Conservation (phyloP, 1,140 invertebrate genomes). For the Lycorma delicatula region DNA sequence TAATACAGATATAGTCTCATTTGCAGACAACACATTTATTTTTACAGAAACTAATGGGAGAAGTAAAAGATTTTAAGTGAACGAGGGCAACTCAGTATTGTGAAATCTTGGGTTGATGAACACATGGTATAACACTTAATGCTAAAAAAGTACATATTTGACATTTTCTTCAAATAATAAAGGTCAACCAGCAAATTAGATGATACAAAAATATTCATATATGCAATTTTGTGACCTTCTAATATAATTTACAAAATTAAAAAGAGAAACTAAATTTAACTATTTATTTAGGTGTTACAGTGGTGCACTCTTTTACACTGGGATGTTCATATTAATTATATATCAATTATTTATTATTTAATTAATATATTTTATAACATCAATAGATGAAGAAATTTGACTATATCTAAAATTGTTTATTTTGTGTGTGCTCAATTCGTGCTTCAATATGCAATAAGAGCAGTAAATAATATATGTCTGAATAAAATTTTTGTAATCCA, state of each 20-base stretch:
- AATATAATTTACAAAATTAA: neutral
- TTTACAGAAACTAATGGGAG: neutral
- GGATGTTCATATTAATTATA: neutral
- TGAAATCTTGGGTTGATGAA: neutral
- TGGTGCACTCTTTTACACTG: neutral
- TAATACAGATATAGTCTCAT: neutral
- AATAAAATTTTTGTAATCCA: slow-evolving; percentile 3
- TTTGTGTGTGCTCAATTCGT: neutral
- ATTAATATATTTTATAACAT: neutral
- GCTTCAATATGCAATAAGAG: neutral
- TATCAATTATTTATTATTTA: neutral
- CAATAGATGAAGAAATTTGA: neutral
- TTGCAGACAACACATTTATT: neutral
- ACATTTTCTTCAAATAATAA: neutral
- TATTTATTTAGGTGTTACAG: neutral
- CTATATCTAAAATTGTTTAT: neutral
- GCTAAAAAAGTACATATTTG: neutral
- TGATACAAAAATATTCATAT: neutral
- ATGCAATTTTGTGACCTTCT: neutral
- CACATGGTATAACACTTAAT: neutral
- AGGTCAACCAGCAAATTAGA: neutral
- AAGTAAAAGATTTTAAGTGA: neutral
- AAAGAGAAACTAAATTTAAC: neutral
- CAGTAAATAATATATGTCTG: neutral
- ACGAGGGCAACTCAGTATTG: neutral